A percentile compares a stretch with the other conserved stretches of the same genome.
phyloP scores from a whole-genome alignment of 2,113 vertebrate genomes.

The Zeus faber region DNA sequence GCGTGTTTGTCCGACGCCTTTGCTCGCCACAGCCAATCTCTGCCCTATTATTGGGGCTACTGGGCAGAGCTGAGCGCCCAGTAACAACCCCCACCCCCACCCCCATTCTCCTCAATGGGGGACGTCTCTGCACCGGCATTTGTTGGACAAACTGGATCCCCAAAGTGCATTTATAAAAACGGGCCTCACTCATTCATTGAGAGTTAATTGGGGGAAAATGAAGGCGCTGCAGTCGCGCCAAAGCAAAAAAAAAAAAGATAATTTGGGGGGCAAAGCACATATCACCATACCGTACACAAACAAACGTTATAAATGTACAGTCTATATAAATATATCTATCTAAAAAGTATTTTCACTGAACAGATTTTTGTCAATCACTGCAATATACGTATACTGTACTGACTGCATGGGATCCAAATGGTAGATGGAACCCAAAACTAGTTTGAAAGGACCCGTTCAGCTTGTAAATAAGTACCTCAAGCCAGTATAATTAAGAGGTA shows the following conservation, averaged over 20 bases:
- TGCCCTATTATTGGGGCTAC: conserved; percentile 52
- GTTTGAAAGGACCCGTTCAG: too few species aligned
- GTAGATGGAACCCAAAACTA: too few species aligned
- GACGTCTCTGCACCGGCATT: conserved; percentile 40
- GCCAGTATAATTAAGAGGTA: too few species aligned
- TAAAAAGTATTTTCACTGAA: not conserved
- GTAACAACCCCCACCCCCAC: conserved; percentile 25
- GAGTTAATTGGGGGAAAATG: conserved; percentile 34
- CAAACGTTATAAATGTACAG: too few species aligned
- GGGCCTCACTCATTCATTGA: conserved; percentile 41
- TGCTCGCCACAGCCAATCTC: conserved; percentile 45
- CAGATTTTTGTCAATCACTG: not conserved
- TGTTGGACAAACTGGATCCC: conserved; percentile 36
- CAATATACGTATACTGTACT: not conserved
- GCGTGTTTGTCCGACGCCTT: conserved; percentile 64
- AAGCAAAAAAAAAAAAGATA: conserved; percentile 38
- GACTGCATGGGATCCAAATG: too few species aligned
- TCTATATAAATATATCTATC: too few species aligned
- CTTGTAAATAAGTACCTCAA: too few species aligned
- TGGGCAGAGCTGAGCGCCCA: conserved; percentile 25
- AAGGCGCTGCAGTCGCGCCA: too few species aligned
- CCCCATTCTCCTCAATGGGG: conserved; percentile 17
- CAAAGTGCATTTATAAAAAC: conserved; percentile 54
- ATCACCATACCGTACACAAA: not conserved
- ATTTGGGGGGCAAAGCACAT: conserved; percentile 16